Evolutionary conservation across 2,888 invertebrate genomes (phyloP).

Genomic region (Agrochola circellaris): DNA sequence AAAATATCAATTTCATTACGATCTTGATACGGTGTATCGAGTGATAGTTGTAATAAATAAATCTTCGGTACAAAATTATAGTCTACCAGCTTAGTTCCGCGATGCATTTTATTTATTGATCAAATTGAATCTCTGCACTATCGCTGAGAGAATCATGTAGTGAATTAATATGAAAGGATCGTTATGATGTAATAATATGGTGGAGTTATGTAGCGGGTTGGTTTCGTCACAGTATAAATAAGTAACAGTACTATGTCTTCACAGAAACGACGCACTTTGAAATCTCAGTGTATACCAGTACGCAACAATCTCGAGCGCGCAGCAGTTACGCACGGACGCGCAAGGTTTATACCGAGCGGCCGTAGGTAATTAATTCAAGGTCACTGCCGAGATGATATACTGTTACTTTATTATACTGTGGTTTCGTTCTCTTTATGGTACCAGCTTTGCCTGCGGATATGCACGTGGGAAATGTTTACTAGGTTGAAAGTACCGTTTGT

Average conservation of each 20-base stretch:
- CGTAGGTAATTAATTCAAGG: too few species aligned
- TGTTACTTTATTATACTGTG: too few species aligned
- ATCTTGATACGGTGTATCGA: constrained; percentile 32
- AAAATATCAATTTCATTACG: constrained; percentile 45
- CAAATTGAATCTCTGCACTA: constrained; percentile 57
- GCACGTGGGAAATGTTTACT: constrained; percentile 2
- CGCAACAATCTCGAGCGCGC: too few species aligned
- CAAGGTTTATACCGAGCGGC: too few species aligned
- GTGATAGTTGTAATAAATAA: constrained; percentile 58
- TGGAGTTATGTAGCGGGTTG: constrained; percentile 25
- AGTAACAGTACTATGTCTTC: too few species aligned
- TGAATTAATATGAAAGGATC: constrained; percentile 45
- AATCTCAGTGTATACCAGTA: too few species aligned
- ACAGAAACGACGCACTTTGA: too few species aligned
- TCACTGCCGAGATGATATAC: too few species aligned
- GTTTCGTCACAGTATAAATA: neutral
- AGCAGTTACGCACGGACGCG: too few species aligned
- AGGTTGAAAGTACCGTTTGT: constrained; percentile 24
- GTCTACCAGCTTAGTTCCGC: constrained; percentile 37
- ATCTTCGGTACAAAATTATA: constrained; percentile 60
- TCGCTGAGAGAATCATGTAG: constrained; percentile 46
- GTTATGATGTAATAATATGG: constrained; percentile 44
- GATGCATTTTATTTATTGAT: constrained; percentile 56
- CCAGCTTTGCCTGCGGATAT: constrained; percentile 16
- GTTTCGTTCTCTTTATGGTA: constrained; percentile 14